Evolutionary conservation across 2,113 vertebrate species (phyloP).

Genomic region (Dipodomys stephensi): DNA sequence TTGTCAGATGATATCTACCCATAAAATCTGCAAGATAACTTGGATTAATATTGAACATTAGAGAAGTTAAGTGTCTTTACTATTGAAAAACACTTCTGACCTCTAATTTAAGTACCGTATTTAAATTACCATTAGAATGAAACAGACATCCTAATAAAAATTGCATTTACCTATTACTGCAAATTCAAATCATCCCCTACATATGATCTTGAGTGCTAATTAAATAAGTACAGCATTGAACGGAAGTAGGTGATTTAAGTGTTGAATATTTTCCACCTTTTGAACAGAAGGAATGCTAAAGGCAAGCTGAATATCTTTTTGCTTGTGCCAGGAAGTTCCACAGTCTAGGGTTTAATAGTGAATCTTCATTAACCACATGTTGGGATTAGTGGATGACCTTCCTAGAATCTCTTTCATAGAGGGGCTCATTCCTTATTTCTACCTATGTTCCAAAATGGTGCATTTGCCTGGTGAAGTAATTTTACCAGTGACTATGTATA

Average conservation of each 20-base stretch:
- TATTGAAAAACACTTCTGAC: not conserved
- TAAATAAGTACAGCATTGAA: constrained; percentile 32
- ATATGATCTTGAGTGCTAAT: constrained; percentile 6
- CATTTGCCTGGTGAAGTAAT: not conserved
- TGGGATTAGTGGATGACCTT: not conserved
- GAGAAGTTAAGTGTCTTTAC: not conserved
- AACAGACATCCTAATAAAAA: not conserved
- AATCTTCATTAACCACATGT: not conserved
- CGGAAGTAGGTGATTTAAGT: not conserved
- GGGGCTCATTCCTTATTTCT: not conserved
- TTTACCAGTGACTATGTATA: not conserved
- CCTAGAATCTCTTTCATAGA: not conserved
- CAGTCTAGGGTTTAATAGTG: not conserved
- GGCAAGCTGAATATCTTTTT: not conserved
- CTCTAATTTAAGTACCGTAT: not conserved
- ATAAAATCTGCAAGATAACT: not conserved
- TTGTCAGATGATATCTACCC: not conserved
- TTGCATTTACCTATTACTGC: not conserved
- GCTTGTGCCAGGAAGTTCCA: not conserved
- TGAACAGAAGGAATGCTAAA: not conserved
- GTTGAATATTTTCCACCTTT: constrained; percentile 38
- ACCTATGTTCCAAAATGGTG: not conserved
- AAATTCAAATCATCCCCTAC: not conserved
- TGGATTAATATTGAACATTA: not conserved
- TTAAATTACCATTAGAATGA: not conserved